Conservation (phyloP, 2,113 vertebrate genomes). For the Mandrillus leucophaeus region DNA sequence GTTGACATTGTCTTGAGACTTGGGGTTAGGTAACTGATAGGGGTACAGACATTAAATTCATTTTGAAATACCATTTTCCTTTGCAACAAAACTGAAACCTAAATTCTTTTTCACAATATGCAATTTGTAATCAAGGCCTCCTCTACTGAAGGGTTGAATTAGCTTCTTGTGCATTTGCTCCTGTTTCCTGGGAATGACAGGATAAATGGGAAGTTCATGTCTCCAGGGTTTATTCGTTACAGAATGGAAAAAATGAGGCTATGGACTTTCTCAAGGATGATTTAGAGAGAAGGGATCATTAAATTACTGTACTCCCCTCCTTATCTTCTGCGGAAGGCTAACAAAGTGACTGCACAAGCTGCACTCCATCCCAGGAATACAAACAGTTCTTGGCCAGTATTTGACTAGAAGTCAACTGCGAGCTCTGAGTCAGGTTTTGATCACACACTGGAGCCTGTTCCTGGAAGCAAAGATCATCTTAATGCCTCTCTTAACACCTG, state of each 20-base stretch:
- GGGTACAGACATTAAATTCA: slow-evolving; percentile 26
- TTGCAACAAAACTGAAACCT: slow-evolving; percentile 35
- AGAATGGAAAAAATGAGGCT: slow-evolving; percentile 18
- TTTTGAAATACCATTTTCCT: slow-evolving; percentile 19
- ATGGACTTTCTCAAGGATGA: background rate
- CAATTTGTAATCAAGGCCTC: background rate
- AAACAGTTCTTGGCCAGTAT: background rate
- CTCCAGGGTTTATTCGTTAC: background rate
- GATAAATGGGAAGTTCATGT: slow-evolving; percentile 53
- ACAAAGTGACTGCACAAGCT: background rate
- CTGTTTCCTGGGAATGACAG: background rate
- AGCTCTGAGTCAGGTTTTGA: background rate
- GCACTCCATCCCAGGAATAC: background rate
- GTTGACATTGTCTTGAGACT: background rate
- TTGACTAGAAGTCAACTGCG: background rate
- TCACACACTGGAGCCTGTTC: background rate
- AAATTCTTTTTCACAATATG: background rate
- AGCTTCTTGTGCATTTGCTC: background rate
- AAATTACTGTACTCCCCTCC: background rate
- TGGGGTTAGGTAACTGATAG: background rate
- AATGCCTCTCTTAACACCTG: background rate
- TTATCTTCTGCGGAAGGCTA: slow-evolving; percentile 40
- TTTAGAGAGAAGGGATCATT: slow-evolving; percentile 13
- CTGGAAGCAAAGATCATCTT: background rate
- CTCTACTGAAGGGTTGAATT: background rate